A percentile compares a stretch with the other conserved stretches of the same genome.
These are phyloP conservation scores for Caenorhabditis sp. DNA, from an alignment of 2,888 invertebrate species.

Conservation along the genomic window DNA sequence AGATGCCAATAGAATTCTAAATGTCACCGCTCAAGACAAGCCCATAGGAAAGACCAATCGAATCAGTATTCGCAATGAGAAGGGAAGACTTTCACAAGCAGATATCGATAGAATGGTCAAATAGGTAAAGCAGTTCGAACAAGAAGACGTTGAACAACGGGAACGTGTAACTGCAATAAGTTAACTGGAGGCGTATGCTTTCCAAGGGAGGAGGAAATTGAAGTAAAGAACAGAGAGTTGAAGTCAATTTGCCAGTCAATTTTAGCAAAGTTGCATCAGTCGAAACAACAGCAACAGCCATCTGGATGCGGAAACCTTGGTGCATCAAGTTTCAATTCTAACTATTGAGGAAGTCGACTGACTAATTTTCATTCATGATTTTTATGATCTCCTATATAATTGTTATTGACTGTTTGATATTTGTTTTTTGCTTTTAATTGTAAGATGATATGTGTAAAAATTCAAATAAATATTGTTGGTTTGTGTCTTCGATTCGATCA, in stretches of 20 bases:
- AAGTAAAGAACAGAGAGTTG: conserved; percentile 75
- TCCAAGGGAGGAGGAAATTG: conserved; percentile 70
- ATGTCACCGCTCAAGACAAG: conserved; percentile 81
- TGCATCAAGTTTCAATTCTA: conserved; percentile 30
- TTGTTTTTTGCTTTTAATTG: neutral
- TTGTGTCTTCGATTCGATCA: too few species aligned
- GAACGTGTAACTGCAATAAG: conserved; percentile 89
- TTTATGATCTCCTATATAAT: neutral
- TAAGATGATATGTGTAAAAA: too few species aligned
- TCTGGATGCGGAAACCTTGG: conserved; percentile 35
- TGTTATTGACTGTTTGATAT: neutral
- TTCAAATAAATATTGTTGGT: too few species aligned
- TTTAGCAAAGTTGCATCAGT: conserved; percentile 75
- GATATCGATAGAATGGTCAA: conserved; percentile 92
- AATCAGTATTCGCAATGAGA: conserved; percentile 84
- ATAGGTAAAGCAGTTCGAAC: conserved; percentile 93
- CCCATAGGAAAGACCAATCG: conserved; percentile 80
- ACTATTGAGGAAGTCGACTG: conserved; percentile 81
- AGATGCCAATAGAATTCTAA: conserved; percentile 83
- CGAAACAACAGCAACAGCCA: conserved; percentile 18
- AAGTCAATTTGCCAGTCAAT: conserved; percentile 72
- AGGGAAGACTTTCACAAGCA: conserved; percentile 92
- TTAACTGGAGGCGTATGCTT: conserved; percentile 90
- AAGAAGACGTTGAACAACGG: conserved; percentile 86
- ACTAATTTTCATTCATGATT: conserved; percentile 15